Evolutionary conservation across 2,888 invertebrate genomes (phyloP).

Genomic region (Drosophila nr. fundita): DNA sequence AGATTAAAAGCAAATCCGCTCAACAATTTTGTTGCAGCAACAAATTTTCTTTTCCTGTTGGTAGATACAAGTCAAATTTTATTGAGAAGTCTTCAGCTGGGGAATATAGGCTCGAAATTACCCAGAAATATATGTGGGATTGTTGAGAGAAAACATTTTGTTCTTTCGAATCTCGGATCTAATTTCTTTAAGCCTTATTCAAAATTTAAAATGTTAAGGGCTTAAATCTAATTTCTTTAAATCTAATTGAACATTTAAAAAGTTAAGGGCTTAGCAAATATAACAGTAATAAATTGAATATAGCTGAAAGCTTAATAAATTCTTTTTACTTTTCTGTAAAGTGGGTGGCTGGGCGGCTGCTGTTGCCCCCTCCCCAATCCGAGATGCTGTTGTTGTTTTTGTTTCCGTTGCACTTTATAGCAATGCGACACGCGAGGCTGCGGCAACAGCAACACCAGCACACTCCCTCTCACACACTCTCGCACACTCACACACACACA

Average conservation of each 20-base stretch:
- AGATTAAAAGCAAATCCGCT: slow-evolving; percentile 26
- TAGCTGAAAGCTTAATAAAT: background rate
- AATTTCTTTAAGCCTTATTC: background rate
- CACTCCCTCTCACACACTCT: slow-evolving; percentile 31
- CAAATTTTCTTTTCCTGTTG: slow-evolving; percentile 8
- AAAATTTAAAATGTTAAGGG: background rate
- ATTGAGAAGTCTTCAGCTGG: background rate
- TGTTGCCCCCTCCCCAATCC: background rate
- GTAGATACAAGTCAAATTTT: background rate
- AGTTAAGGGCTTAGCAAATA: background rate
- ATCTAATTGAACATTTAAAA: background rate
- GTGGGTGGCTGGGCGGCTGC: slow-evolving; percentile 2
- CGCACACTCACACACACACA: slow-evolving; percentile 39
- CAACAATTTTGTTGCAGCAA: background rate
- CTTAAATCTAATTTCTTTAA: background rate
- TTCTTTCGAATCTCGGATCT: background rate
- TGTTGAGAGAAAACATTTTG: background rate
- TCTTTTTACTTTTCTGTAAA: background rate
- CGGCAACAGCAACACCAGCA: slow-evolving; percentile 48
- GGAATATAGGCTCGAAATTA: background rate
- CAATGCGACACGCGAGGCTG: slow-evolving; percentile 75
- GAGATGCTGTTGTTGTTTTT: slow-evolving; percentile 18
- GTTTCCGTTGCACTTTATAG: slow-evolving; percentile 62
- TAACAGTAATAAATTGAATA: background rate
- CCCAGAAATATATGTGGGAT: too few relatives aligned